Conservation (phyloP, 2,888 invertebrate species). For the Iphiclides podalirius region DNA sequence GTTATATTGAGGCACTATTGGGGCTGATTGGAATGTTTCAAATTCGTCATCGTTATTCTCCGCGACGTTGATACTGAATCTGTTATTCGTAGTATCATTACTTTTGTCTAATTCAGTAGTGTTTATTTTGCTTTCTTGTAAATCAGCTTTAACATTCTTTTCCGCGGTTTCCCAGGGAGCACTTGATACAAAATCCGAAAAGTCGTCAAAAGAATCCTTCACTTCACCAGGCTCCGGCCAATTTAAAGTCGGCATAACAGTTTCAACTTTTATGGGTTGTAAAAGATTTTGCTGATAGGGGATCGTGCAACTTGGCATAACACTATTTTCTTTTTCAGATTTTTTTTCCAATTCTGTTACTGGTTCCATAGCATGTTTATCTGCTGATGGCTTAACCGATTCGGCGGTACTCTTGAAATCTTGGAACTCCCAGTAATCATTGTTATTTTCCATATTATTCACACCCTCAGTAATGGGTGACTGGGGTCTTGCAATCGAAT, state of each 20-base stretch:
- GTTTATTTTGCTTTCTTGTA: constrained; percentile 15
- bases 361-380: background rate
- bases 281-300: constrained; percentile 56
- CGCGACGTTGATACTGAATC: constrained; percentile 15
- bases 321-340: constrained; percentile 20
- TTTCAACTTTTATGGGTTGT: constrained; percentile 68
- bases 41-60: constrained; percentile 57
- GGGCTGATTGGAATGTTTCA: constrained; percentile 70
- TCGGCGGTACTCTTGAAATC: constrained; percentile 51
- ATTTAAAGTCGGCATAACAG: constrained; percentile 64
- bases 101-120: constrained; percentile 15
- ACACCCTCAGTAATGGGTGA: constrained; percentile 26
- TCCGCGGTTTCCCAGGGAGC: constrained; percentile 43
- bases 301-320: constrained; percentile 34
- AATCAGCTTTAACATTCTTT: constrained; percentile 21
- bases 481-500: constrained; percentile 29
- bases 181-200: constrained; percentile 62
- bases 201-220: constrained; percentile 67
- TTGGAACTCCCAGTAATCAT: constrained; percentile 71
- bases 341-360: background rate
- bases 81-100: constrained; percentile 8
- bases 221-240: constrained; percentile 77
- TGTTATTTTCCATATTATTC: constrained; percentile 41
- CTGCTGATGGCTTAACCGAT: constrained; percentile 27
- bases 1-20: constrained; percentile 37